Conservation (phyloP, 1,140 invertebrate genomes). For the Batillaria attramentaria region DNA sequence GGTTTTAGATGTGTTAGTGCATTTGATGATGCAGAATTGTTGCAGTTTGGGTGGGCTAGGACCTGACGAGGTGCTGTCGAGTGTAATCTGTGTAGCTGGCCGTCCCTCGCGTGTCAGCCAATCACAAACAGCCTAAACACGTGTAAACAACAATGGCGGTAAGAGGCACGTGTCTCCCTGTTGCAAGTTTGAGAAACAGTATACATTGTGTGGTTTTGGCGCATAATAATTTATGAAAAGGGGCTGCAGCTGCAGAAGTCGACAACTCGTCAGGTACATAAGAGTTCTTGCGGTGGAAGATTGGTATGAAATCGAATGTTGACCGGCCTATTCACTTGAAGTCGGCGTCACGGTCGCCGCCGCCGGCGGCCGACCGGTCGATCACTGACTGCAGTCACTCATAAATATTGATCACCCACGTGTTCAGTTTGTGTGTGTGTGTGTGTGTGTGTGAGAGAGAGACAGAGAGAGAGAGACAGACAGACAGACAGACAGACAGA, state of each 20-base stretch:
- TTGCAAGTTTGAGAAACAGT: neutral
- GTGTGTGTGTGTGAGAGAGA: neutral
- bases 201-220: neutral
- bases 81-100: constrained; percentile 13
- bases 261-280: neutral
- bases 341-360: too few species aligned
- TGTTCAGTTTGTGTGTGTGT: too few species aligned
- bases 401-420: too few species aligned
- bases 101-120: neutral
- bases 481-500: neutral
- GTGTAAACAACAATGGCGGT: constrained; percentile 28
- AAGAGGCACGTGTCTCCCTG: constrained; percentile 7
- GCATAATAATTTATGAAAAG: neutral
- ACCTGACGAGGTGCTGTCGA: neutral
- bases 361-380: too few species aligned
- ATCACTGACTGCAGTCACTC: too few species aligned
- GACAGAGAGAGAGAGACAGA: constrained; percentile 3
- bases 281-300: too few species aligned
- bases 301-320: too few species aligned
- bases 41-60: neutral
- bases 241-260: neutral
- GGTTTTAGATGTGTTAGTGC: neutral
- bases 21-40: neutral
- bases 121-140: constrained; percentile 12
- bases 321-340: too few species aligned